Evolutionary conservation across 2,113 vertebrate species (phyloP).

Genomic region (Mesitornis unicolor): DNA sequence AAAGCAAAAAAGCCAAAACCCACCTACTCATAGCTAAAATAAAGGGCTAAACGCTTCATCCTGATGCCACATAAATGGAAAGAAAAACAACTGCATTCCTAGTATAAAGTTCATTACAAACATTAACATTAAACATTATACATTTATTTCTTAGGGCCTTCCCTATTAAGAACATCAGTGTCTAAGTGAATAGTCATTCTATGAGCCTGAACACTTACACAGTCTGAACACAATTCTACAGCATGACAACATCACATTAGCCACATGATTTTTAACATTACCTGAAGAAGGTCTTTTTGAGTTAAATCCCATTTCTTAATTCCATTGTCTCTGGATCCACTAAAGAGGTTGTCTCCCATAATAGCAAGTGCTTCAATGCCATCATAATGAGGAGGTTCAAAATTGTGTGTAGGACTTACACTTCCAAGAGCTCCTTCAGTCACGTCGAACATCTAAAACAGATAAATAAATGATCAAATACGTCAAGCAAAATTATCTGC

Average conservation of each 20-base stretch:
- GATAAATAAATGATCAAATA: neutral
- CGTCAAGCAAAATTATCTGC: neutral
- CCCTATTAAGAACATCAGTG: neutral
- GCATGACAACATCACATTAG: neutral
- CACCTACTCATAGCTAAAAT: neutral
- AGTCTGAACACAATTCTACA: neutral
- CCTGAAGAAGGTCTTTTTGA: conserved; percentile 88
- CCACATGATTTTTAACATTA: conserved; percentile 36
- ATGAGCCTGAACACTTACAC: neutral
- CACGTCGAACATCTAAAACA: conserved; percentile 91
- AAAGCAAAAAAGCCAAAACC: neutral
- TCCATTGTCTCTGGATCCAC: conserved; percentile 89
- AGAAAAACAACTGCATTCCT: neutral
- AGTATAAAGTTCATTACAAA: too few relatives aligned
- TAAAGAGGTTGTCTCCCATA: conserved; percentile 86
- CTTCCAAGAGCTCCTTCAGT: conserved; percentile 90
- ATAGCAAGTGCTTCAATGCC: conserved; percentile 87
- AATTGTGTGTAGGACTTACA: conserved; percentile 83
- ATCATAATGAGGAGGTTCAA: conserved; percentile 91
- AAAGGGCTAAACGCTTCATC: neutral
- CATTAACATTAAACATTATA: too few relatives aligned
- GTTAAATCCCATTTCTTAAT: conserved; percentile 95
- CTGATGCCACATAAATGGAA: neutral
- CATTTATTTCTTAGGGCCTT: too few relatives aligned
- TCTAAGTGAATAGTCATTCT: neutral